Percentiles rank a stretch among this genome's conserved stretches.
phyloP scores from a whole-genome alignment of 1,140 invertebrate species.

The Dendroctonus ponderosae region DNA sequence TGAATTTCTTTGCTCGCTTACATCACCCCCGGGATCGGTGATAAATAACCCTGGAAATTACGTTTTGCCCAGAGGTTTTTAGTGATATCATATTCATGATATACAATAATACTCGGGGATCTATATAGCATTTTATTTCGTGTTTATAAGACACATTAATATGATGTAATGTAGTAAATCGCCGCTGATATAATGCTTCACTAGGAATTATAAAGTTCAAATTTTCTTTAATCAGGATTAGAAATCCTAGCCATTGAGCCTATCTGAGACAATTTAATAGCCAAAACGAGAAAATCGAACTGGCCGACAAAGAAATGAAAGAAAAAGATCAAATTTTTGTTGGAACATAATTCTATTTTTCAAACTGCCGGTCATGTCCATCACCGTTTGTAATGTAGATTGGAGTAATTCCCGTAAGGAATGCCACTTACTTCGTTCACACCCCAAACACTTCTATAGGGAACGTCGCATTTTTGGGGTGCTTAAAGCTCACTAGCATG shows the following conservation, averaged over 20 bases:
- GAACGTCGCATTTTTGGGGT: slow-evolving; percentile 24
- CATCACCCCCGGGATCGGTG: slow-evolving; percentile 35
- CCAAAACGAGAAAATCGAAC: no score
- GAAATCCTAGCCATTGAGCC: no score
- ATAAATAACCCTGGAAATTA: slow-evolving; percentile 31
- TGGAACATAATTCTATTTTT: slow-evolving; percentile 28
- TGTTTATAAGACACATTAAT: no score
- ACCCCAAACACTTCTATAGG: slow-evolving; percentile 19
- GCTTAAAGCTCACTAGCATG: slow-evolving; percentile 29
- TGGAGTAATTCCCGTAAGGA: slow-evolving; percentile 38
- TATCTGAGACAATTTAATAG: no score
- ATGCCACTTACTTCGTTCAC: slow-evolving; percentile 36
- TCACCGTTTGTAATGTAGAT: slow-evolving; percentile 39
- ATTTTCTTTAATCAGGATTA: no score
- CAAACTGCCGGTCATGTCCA: slow-evolving; percentile 30
- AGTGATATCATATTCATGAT: slow-evolving; percentile 9
- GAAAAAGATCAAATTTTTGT: no score
- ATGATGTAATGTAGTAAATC: no score
- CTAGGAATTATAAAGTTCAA: no score
- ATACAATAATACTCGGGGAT: no score
- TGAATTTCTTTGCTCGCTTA: slow-evolving; percentile 42
- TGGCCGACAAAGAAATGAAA: no score
- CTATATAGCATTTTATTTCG: no score
- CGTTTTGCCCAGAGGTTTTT: slow-evolving; percentile 24
- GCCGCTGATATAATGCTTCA: no score